phyloP scores from a whole-genome alignment of 2,888 invertebrate species.

The Spialia ferax region DNA sequence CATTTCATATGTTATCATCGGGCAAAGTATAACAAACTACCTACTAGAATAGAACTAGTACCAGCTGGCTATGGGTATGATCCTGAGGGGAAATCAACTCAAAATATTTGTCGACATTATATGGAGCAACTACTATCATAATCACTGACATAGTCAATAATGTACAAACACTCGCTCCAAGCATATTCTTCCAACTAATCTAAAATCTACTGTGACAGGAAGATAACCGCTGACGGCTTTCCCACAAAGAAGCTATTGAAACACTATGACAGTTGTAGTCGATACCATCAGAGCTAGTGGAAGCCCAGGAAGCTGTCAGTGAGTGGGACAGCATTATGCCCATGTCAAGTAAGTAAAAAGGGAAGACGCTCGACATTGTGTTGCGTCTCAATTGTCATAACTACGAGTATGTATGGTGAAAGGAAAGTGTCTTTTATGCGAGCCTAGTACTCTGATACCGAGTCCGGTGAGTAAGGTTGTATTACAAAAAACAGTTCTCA shows the following conservation, averaged over 20 bases:
- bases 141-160: too few relatives aligned
- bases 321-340: slow-evolving; percentile 75
- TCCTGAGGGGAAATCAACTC: too few relatives aligned
- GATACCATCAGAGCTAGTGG: slow-evolving; percentile 65
- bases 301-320: slow-evolving; percentile 75
- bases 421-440: slow-evolving; percentile 70
- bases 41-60: too few relatives aligned
- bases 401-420: slow-evolving; percentile 70
- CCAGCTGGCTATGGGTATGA: too few relatives aligned
- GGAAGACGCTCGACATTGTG: slow-evolving; percentile 70
- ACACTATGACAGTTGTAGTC: slow-evolving; percentile 54
- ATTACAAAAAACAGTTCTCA: too few relatives aligned
- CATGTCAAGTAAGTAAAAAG: slow-evolving; percentile 69
- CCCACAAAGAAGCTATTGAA: slow-evolving; percentile 62
- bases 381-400: slow-evolving; percentile 74
- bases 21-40: too few relatives aligned
- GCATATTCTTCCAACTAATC: neutral
- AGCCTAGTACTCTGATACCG: slow-evolving; percentile 48
- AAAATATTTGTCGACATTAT: too few relatives aligned
- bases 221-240: slow-evolving; percentile 30
- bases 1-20: too few relatives aligned
- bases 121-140: too few relatives aligned
- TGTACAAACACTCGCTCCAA: too few relatives aligned
- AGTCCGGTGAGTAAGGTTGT: too few relatives aligned
- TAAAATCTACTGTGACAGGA: neutral